A percentile compares a stretch with the other conserved stretches of the same genome.
Conservation (phyloP, 2,888 invertebrate genomes). For the Harpalus rufipes region DNA sequence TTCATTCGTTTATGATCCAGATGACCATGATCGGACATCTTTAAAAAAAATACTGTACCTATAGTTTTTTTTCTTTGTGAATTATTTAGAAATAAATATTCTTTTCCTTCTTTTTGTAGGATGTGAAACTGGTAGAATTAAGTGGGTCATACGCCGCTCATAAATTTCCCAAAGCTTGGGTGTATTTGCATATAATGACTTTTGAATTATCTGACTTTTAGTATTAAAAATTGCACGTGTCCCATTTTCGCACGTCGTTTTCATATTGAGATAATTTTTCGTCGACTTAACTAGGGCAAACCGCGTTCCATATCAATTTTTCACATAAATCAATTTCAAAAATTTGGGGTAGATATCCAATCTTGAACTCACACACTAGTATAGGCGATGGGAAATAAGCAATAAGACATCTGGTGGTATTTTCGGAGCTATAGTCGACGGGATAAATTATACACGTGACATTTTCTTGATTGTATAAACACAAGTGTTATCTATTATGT, state of each 20-base stretch:
- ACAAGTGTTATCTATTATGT: too few relatives aligned
- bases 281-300: conserved; percentile 47
- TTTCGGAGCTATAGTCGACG: too few relatives aligned
- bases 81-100: conserved; percentile 15
- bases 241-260: conserved; percentile 52
- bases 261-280: conserved; percentile 58
- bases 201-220: conserved; percentile 57
- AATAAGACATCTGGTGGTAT: too few relatives aligned
- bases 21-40: too few relatives aligned
- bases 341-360: conserved; percentile 31
- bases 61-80: too few relatives aligned
- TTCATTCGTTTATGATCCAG: too few relatives aligned
- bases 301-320: conserved; percentile 47
- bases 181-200: conserved; percentile 63
- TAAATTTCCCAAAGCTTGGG: conserved; percentile 49
- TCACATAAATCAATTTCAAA: conserved; percentile 52
- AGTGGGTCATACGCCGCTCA: conserved; percentile 48
- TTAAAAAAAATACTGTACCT: too few relatives aligned
- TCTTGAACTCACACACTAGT: conserved; percentile 12
- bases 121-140: conserved; percentile 29
- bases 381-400: too few relatives aligned
- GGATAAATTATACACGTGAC: too few relatives aligned
- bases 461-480: too few relatives aligned
- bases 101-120: neutral
- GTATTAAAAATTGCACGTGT: conserved; percentile 59